Evolutionary conservation across 2,797 vertebrate species (phyloP), one percentile per base, ranked within the genome.

Genomic region (Limnodromus scolopaceus): DNA sequence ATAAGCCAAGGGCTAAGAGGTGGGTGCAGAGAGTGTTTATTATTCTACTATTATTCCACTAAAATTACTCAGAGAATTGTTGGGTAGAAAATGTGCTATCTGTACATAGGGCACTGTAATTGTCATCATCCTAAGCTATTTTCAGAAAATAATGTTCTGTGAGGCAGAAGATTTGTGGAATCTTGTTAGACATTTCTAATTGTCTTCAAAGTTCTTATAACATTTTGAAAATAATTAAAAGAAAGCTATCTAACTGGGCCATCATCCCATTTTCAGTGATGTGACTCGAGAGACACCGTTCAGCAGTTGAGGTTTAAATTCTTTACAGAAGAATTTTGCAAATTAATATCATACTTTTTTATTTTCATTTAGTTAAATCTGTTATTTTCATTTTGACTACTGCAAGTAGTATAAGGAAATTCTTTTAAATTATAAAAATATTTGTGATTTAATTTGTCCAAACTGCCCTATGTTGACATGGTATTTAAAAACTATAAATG

Each of bases 151-250:
- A 20, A 79, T 54, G 38, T 57, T 8, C 25, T 79, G 7, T 71
- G 58, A 81, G 16, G 18, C 19, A 64, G 11, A 32, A 84, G 51
- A 81, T 69, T 78, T 77, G 32, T 46, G 10, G 34, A 92, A 92
- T 36, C 16, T 11, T 80, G 18, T 68, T 86, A 87, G 43, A 81
- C 3, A n/a, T 68, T 75, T 88, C 10, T 81, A 81, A 78, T 58
- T 54, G 28, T 78, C 57, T 75, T 90, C 65, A 75, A 87, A 10
- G 13, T 69, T 86, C 13, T 61, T 65, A 61, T 18, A 71, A 61
- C 80, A 81, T 65, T 84, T 83, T 58, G 36, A 60, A 85, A 87
- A 90, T 66, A 77, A 45, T 87, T 51, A 46, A 79, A 89, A 51
- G 30, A 70, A 87, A 84, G 16, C 7, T 74, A 68, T 87, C 75